phyloP scores from a whole-genome alignment of 1,140 invertebrate species.

The Melipona quadrifasciata region DNA sequence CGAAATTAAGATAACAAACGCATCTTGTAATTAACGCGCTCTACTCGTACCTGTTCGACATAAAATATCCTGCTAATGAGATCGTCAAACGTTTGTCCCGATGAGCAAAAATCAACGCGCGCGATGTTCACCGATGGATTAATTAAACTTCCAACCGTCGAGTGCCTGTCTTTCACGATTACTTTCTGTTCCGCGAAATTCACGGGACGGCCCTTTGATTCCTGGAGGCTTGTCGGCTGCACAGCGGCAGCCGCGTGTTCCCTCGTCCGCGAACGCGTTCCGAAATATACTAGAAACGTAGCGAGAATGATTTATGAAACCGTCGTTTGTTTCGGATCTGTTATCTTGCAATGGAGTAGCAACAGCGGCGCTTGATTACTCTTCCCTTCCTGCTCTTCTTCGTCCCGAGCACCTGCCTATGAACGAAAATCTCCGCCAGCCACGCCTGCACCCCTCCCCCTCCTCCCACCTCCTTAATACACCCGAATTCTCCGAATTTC shows the following conservation, averaged over 20 bases:
- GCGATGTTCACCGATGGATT: not conserved
- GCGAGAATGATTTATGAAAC: constrained; percentile 51
- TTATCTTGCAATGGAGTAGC: constrained; percentile 43
- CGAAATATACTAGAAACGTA: constrained; percentile 39
- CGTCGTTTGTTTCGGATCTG: constrained; percentile 50
- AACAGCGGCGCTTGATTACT: constrained; percentile 49
- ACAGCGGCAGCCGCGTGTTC: not conserved
- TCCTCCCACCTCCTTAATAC: constrained; percentile 8
- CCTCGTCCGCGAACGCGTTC: not conserved
- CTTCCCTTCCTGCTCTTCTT: constrained; percentile 33
- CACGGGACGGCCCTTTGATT: not conserved
- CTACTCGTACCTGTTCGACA: not conserved
- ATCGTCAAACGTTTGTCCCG: not conserved
- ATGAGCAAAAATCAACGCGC: not conserved
- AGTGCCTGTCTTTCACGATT: not conserved
- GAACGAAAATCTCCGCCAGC: not conserved
- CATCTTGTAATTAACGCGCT: not conserved
- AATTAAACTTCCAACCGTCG: not conserved
- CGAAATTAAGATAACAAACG: too few species aligned
- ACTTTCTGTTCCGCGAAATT: not conserved
- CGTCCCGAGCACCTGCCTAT: constrained; percentile 22
- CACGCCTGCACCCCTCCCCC: not conserved
- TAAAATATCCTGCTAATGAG: not conserved
- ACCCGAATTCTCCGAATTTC: constrained; percentile 31
- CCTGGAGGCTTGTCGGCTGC: not conserved